Base-by-base conservation (phyloP, 2,113 vertebrate species). In the Prinia subflava region DNA sequence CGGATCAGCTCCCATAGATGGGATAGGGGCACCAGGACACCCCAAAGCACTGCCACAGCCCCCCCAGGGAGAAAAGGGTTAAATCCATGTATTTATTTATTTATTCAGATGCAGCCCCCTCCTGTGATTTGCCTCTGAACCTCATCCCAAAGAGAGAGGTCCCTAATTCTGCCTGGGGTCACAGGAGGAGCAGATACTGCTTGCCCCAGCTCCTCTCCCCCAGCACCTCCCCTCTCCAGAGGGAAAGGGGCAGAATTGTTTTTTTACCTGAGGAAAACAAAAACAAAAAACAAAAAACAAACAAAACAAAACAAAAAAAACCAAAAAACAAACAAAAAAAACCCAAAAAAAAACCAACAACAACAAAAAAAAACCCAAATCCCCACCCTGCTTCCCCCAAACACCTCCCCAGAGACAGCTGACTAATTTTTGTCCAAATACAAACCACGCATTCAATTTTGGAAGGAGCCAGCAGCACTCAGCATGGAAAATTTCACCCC, bases 331-430 rank as follows among this genome's bases (percentile, higher is more conserved):
- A n/a, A n/a, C n/a, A n/a, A n/a, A n/a, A n/a, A n/a, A n/a, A n/a
- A n/a, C n/a, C n/a, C n/a, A n/a, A n/a, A n/a, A n/a, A n/a, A n/a
- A n/a, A n/a, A n/a, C n/a, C n/a, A n/a, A n/a, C n/a, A n/a, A n/a
- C n/a, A 2, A 2, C 10, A 2, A 1, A 6, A 22, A 30, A 25
- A 6, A 30, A 3, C 0, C 2, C 25, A 78, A 59, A 1, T 6
- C 30, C 74, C 19, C 24, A 57, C n/a, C 18, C 55, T 49, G 6
- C 50, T 77, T 62, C 28, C 55, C 53, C 28, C 19, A 11, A 76
- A 67, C 0, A 0, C 31, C 28, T 71, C 68, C 50, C 71, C 15
- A 42, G 39, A 42, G 35, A 37, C 23, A 84, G 56, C 31, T 27
- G 55, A 89, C 19, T 21, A n/a, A 52, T 53, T 89, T 35, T 44